Conservation (phyloP, 2,888 invertebrate species). For the Agrochola circellaris region DNA sequence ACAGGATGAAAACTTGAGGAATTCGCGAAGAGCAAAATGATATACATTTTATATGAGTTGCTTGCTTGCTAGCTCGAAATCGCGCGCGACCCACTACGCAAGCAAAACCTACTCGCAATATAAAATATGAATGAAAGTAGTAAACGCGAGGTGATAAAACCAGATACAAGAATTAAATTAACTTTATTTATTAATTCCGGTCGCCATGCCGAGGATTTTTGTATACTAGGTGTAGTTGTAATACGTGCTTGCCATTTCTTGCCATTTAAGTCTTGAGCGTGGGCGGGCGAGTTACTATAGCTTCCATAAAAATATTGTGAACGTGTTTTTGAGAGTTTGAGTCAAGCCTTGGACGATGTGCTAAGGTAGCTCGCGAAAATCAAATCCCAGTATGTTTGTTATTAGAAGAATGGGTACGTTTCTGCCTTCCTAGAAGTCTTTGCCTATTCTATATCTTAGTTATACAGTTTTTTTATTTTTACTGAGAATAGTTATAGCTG, state of each 20-base stretch:
- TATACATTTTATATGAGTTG: no score
- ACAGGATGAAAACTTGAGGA: no score
- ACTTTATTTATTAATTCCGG: constrained; percentile 46
- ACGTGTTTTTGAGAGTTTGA: constrained; percentile 9
- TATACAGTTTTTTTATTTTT: neutral
- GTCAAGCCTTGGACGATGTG: constrained; percentile 2
- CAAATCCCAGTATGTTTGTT: neutral
- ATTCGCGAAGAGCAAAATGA: no score
- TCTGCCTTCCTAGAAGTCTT: neutral
- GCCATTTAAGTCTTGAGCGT: constrained; percentile 54
- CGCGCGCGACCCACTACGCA: neutral
- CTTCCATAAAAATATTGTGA: constrained; percentile 45
- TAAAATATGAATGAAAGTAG: constrained; percentile 52
- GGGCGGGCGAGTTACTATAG: constrained; percentile 46
- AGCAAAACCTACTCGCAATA: neutral
- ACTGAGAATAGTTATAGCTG: neutral
- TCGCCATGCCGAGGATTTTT: constrained; percentile 23
- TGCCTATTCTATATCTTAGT: neutral
- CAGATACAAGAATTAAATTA: constrained; percentile 47
- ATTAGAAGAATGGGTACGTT: neutral
- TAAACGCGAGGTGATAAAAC: constrained; percentile 43
- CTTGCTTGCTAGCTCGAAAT: no score
- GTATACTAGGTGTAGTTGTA: constrained; percentile 24
- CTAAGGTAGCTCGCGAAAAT: no score
- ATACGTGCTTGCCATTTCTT: constrained; percentile 20